Base-by-base conservation (phyloP, 2,113 vertebrate species). In the Corythoichthys intestinalis region DNA sequence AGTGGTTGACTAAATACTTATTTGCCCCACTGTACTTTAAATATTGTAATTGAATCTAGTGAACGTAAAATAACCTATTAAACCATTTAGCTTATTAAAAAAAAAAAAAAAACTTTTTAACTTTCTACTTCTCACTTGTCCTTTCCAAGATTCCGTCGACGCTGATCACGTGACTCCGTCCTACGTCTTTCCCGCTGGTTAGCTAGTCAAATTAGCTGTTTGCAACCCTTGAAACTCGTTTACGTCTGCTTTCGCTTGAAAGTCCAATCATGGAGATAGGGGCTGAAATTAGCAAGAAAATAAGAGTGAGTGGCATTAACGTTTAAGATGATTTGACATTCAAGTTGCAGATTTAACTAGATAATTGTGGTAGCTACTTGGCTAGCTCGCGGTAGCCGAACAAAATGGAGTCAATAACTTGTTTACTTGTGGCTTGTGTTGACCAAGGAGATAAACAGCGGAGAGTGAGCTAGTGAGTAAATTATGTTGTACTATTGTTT, bases 271-370 rank as follows among this genome's bases (percentile, higher is more conserved):
- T 93, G 92, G 92, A 93, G 72, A 93, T 93, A 3, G 92, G 92
- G 6, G 84, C 92, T 10, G 92, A 93, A 47, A 92, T 93, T 53
- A 93, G 92, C 88, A 93, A 92, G 83, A 93, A 93, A 77, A 93
- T 93, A 71, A 69, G 92, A 84, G 92, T 93, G 70, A 83, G 82
- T 79, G 54, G 12, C n/a, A 28, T 3, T 3, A 6, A 34, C 41
- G 14, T 15, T 2, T 20, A 20, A 2, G 4, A 9, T 17, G 2
- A 15, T 2, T 38, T 15, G 38, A 61, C 15, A 4, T 4, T 1
- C 1, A 11, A 2, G 8, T 62, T n/a, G 17, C 0, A 1, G 17
- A 60, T 62, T 20, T 10, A 44, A n/a, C n/a, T 4, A 11, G 44
- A 7, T 7, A 14, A 48, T 12, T 63, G 71, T 13, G 61, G 4